phyloP scores from a whole-genome alignment of 2,797 vertebrate species.

The Uromys caudimaculatus region DNA sequence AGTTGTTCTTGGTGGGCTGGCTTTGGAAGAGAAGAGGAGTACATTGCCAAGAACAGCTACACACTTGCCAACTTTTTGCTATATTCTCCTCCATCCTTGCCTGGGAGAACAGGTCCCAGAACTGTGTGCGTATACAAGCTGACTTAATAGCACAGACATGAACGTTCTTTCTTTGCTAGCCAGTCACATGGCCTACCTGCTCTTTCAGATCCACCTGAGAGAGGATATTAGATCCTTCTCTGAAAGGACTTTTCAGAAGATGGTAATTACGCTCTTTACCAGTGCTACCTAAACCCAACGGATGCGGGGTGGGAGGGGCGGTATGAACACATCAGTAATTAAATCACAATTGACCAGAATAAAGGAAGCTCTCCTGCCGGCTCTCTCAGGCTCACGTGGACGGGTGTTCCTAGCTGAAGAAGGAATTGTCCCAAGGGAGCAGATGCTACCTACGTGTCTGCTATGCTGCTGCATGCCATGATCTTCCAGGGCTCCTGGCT shows the following conservation, averaged over 20 bases:
- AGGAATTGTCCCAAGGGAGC: conserved; percentile 23
- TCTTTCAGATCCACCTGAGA: background rate
- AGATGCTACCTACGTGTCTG: background rate
- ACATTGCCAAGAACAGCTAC: background rate
- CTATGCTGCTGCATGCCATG: background rate
- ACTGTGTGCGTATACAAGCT: background rate
- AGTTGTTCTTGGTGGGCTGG: background rate
- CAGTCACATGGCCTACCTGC: background rate
- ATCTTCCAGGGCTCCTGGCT: conserved; percentile 58
- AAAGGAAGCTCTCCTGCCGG: conserved; percentile 37
- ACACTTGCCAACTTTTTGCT: conserved; percentile 10
- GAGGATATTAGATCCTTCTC: background rate
- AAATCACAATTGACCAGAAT: conserved; percentile 48
- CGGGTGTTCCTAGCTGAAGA: conserved; percentile 15
- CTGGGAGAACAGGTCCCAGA: conserved; percentile 29
- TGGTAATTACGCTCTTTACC: background rate
- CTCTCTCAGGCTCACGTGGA: conserved; percentile 52
- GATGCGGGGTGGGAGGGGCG: background rate
- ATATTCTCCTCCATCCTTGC: background rate
- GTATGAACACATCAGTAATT: background rate
- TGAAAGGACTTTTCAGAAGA: background rate
- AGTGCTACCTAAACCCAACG: background rate
- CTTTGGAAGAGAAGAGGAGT: conserved; percentile 9
- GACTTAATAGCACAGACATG: background rate
- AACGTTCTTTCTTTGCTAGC: background rate